These are phyloP conservation scores for Cantharis rufa DNA, from an alignment of 2,888 invertebrate genomes.

Conservation along the genomic window DNA sequence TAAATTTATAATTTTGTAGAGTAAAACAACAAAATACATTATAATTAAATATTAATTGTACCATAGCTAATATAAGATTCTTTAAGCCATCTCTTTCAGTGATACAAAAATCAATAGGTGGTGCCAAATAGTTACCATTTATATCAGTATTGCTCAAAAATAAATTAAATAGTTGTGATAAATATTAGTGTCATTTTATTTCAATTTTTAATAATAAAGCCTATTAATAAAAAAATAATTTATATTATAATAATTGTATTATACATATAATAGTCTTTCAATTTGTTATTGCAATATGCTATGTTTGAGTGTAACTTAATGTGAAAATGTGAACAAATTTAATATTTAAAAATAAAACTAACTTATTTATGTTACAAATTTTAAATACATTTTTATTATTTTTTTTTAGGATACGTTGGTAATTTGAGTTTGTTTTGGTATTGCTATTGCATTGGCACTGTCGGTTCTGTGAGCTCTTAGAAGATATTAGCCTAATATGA, in stretches of 20 bases:
- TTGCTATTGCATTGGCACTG: too few relatives aligned
- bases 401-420: too few relatives aligned
- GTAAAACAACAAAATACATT: neutral
- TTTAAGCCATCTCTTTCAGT: slow-evolving; percentile 36
- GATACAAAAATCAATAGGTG: slow-evolving; percentile 33
- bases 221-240: neutral
- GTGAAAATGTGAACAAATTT: slow-evolving; percentile 28
- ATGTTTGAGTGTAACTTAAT: slow-evolving; percentile 37
- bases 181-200: slow-evolving; percentile 8
- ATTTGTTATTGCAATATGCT: neutral
- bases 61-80: neutral
- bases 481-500: too few relatives aligned
- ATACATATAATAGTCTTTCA: neutral
- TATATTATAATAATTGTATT: neutral
- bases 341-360: slow-evolving; percentile 4
- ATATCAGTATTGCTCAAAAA: slow-evolving; percentile 38
- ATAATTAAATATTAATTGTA: neutral
- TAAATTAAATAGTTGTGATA: slow-evolving; percentile 19
- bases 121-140: slow-evolving; percentile 46
- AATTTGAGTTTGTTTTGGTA: too few relatives aligned
- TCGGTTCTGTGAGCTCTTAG: too few relatives aligned
- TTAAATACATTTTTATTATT: neutral
- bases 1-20: neutral
- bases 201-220: neutral
- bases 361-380: slow-evolving; percentile 5